Evolutionary conservation across 35 echinoderm and acorn worm species (phyloP).

Genomic region (Heliocidaris erythrogramma): DNA sequence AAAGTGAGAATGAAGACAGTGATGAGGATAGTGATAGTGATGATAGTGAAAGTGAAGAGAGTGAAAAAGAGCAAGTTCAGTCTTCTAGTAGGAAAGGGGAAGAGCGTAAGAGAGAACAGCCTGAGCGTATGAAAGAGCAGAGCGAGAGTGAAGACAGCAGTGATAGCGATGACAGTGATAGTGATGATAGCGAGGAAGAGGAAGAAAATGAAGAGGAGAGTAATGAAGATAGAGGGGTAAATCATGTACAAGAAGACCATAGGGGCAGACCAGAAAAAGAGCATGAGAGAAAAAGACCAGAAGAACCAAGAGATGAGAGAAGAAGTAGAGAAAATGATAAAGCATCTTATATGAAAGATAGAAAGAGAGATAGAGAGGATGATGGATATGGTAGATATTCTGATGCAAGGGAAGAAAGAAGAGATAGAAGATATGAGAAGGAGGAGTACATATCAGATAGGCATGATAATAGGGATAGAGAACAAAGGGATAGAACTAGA

Average conservation of each 20-base stretch:
- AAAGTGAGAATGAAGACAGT: neutral
- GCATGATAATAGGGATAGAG: neutral
- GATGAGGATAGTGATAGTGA: neutral
- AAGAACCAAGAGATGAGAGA: neutral
- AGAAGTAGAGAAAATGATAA: neutral
- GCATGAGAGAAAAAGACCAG: neutral
- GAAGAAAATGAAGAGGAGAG: neutral
- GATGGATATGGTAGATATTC: neutral
- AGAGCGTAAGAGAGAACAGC: neutral
- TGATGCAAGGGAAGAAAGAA: neutral
- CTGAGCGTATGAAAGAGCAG: neutral
- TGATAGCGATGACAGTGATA: too few relatives aligned
- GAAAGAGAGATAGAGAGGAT: neutral
- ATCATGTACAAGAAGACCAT: neutral
- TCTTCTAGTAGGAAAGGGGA: neutral
- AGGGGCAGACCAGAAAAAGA: neutral
- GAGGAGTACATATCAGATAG: conserved; percentile 28
- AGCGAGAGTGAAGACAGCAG: neutral
- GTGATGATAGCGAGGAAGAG: neutral
- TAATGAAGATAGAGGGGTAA: neutral
- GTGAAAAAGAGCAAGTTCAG: neutral
- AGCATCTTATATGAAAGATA: neutral
- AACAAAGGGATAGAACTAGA: neutral
- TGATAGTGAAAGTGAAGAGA: neutral
- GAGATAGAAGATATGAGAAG: conserved; percentile 30